These are phyloP conservation scores for Drosophila guanche DNA, from an alignment of 1,140 invertebrate species.

Conservation along the genomic window DNA sequence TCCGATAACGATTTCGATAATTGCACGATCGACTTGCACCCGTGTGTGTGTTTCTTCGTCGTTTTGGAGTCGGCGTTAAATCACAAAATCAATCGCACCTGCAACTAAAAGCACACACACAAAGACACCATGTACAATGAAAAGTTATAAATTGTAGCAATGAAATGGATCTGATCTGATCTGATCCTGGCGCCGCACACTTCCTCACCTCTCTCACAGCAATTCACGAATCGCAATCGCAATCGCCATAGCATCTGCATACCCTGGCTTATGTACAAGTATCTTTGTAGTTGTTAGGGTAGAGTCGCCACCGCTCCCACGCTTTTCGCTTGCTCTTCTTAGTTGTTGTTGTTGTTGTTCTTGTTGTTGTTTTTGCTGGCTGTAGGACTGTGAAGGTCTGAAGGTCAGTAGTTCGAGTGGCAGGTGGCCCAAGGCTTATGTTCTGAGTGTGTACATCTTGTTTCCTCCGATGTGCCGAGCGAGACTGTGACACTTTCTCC, in stretches of 20 bases:
- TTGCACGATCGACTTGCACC: slow-evolving; percentile 47
- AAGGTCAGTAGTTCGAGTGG: slow-evolving; percentile 8
- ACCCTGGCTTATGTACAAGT: slow-evolving; percentile 36
- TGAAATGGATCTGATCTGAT: slow-evolving; percentile 10
- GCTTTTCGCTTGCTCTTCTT: slow-evolving; percentile 49
- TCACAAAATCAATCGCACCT: slow-evolving; percentile 35
- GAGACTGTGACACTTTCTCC: slow-evolving; percentile 38
- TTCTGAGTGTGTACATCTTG: slow-evolving; percentile 17
- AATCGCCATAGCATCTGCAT: slow-evolving; percentile 28
- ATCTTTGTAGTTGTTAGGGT: slow-evolving; percentile 44
- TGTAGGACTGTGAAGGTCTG: neutral
- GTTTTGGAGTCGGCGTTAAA: slow-evolving; percentile 1
- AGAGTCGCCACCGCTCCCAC: slow-evolving; percentile 36
- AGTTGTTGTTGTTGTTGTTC: slow-evolving; percentile 40
- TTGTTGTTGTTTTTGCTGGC: slow-evolving; percentile 13
- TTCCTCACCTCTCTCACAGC: slow-evolving; percentile 35
- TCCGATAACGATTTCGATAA: slow-evolving; percentile 45
- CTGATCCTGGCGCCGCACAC: slow-evolving; percentile 10
- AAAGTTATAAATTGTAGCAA: slow-evolving; percentile 27
- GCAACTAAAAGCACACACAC: slow-evolving; percentile 37
- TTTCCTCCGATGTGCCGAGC: slow-evolving; percentile 1
- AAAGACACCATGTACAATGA: slow-evolving; percentile 42
- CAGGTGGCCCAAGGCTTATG: slow-evolving; percentile 24
- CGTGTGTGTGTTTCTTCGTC: slow-evolving; percentile 23
- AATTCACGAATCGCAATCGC: slow-evolving; percentile 8